Percentiles rank a stretch among this genome's conserved stretches.
These are phyloP conservation scores for Eupithecia exiguata DNA, from an alignment of 2,888 invertebrate genomes.

Conservation along the genomic window DNA sequence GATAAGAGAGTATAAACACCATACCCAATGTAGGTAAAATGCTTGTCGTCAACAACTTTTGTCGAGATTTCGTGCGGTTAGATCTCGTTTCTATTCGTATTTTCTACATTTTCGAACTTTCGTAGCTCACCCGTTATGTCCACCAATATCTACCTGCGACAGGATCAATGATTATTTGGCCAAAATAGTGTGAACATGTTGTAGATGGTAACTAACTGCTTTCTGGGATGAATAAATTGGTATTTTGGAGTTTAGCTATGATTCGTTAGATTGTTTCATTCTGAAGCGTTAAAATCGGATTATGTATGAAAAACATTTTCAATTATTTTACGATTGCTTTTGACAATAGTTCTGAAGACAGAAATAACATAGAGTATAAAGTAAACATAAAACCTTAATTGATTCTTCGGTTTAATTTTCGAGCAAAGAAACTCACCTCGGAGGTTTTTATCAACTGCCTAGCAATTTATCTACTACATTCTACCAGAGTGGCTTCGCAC, in stretches of 20 bases:
- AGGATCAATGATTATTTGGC: neutral
- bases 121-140: neutral
- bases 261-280: neutral
- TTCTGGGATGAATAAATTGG: neutral
- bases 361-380: neutral
- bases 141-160: neutral
- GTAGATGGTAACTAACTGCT: neutral
- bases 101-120: neutral
- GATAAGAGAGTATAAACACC: too few species aligned
- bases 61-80: neutral
- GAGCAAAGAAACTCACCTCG: neutral
- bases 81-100: neutral
- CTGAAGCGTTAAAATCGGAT: neutral
- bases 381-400: neutral
- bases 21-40: too few species aligned
- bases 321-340: neutral
- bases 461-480: neutral
- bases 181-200: neutral
- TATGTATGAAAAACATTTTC: neutral
- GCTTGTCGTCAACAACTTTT: neutral
- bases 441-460: neutral
- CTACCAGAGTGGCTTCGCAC: too few species aligned
- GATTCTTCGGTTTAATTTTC: neutral
- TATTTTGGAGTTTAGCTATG: neutral
- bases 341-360: neutral